Evolutionary conservation across 2,888 invertebrate species (phyloP).

Genomic region (Tupiocoris notatus): DNA sequence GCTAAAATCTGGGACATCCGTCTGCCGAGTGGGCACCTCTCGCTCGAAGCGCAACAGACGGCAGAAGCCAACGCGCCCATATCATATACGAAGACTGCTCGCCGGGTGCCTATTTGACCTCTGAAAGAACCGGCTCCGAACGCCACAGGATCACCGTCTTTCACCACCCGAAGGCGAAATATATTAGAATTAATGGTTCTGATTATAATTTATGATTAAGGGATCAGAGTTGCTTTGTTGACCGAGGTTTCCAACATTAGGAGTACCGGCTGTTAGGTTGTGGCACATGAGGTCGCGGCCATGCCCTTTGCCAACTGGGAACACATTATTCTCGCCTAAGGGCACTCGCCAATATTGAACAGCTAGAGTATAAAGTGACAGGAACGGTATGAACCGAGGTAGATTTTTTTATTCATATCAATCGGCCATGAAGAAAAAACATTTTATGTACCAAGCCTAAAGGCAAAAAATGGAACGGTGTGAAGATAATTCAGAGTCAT

Average conservation of each 20-base stretch:
- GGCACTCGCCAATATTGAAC: too few relatives aligned
- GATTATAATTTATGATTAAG: constrained; percentile 17
- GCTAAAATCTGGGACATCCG: not conserved
- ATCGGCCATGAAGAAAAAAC: too few relatives aligned
- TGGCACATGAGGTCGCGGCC: not conserved
- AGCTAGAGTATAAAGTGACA: too few relatives aligned
- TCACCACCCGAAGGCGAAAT: constrained; percentile 28
- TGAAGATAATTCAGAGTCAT: too few relatives aligned
- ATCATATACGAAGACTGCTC: not conserved
- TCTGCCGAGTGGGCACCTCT: not conserved
- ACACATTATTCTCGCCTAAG: not conserved
- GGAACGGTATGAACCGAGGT: too few relatives aligned
- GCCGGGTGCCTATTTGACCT: not conserved
- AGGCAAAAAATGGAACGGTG: too few relatives aligned
- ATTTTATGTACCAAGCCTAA: too few relatives aligned
- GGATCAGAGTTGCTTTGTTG: constrained; percentile 2
- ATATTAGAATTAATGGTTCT: constrained; percentile 25
- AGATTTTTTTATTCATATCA: too few relatives aligned
- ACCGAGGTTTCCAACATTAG: too few relatives aligned
- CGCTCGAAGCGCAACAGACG: not conserved
- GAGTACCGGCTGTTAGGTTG: too few relatives aligned
- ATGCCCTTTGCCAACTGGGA: not conserved
- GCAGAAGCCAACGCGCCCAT: not conserved
- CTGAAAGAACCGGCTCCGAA: not conserved
- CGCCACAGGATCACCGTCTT: not conserved